phyloP scores from a whole-genome alignment of 2,113 vertebrate species.

The Microcebus jonahi region DNA sequence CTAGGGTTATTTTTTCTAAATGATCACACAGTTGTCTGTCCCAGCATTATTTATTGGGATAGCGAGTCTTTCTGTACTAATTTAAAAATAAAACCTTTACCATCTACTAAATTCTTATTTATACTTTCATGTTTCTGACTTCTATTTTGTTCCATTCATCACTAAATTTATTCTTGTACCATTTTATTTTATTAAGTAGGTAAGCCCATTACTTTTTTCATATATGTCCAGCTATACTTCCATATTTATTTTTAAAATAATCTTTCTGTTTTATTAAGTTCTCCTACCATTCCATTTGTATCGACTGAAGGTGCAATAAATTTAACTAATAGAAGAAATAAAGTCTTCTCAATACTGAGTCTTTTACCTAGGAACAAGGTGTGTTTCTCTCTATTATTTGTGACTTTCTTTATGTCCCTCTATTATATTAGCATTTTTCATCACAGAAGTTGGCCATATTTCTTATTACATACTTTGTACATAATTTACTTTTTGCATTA shows the following conservation, averaged over 20 bases:
- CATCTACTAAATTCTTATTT: neutral
- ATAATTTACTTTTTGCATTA: conserved; percentile 20
- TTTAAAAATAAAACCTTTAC: neutral
- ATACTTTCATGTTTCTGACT: conserved; percentile 1
- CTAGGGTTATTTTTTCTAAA: neutral
- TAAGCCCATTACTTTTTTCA: conserved; percentile 35
- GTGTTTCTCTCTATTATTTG: neutral
- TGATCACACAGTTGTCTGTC: neutral
- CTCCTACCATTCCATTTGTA: neutral
- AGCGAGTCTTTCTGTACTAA: neutral
- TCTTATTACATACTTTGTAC: neutral
- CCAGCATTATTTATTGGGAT: neutral
- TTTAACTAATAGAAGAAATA: neutral
- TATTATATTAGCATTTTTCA: neutral
- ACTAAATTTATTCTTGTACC: neutral
- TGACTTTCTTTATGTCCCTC: neutral
- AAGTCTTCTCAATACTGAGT: neutral
- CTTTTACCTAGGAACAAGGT: conserved; percentile 17
- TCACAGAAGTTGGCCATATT: neutral
- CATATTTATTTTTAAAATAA: conserved; percentile 28
- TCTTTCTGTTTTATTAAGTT: conserved; percentile 23
- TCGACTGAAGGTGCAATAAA: neutral
- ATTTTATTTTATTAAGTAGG: neutral
- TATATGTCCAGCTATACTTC: neutral
- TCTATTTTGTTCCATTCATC: neutral